These are phyloP conservation scores for Danio aesculapii DNA, from an alignment of 2,797 vertebrate genomes.

Conservation along the genomic window DNA sequence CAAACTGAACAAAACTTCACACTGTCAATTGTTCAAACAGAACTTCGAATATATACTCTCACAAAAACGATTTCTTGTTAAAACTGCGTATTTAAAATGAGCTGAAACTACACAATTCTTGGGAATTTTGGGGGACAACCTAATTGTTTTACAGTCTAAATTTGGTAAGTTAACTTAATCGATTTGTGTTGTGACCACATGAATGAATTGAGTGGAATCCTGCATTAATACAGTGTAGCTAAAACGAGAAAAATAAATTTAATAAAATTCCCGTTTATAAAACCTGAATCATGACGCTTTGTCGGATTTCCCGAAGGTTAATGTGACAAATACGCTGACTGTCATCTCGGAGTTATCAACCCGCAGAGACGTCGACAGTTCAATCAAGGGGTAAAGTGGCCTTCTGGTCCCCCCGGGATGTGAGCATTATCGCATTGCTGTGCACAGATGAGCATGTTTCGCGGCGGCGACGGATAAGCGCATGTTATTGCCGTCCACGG, in stretches of 20 bases:
- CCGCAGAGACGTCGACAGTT: constrained; percentile 39
- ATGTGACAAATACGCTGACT: constrained; percentile 51
- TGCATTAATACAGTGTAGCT: background rate
- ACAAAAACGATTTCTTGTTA: background rate
- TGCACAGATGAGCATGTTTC: constrained; percentile 28
- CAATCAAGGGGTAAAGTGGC: constrained; percentile 32
- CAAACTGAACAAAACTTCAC: constrained; percentile 83
- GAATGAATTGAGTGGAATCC: too few relatives aligned
- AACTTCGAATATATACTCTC: constrained; percentile 33
- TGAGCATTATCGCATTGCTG: constrained; percentile 22
- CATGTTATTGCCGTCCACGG: constrained; percentile 69
- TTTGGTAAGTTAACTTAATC: too few relatives aligned
- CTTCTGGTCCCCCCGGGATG: constrained; percentile 30
- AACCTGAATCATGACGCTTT: background rate
- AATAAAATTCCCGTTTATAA: background rate
- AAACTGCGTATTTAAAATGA: too few relatives aligned
- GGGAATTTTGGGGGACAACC: too few relatives aligned
- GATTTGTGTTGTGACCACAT: too few relatives aligned
- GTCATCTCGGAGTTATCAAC: constrained; percentile 43
- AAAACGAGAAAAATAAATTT: background rate
- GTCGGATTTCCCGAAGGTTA: background rate
- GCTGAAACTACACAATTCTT: too few relatives aligned
- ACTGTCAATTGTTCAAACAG: constrained; percentile 78
- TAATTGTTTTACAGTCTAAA: too few relatives aligned
- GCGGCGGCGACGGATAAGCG: constrained; percentile 37